Evolutionary conservation across 1,140 invertebrate species (phyloP), one percentile per base, ranked within the genome.

Genomic region (Solenopsis invicta): DNA sequence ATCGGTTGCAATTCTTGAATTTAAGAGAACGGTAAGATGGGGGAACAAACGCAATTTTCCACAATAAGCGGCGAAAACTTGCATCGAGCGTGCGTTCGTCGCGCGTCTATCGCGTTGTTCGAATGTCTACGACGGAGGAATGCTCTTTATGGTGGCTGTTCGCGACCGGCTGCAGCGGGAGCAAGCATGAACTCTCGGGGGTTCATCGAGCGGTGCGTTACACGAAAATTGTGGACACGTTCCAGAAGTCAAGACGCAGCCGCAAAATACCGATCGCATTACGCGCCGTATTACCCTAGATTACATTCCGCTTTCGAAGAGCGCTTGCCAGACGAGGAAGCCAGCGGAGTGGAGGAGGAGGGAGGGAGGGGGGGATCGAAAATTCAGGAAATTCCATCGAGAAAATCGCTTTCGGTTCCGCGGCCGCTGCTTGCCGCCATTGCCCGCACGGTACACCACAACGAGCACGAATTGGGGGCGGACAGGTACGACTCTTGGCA

Each of bases 301-400:
- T 84, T 84, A 84, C 69, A 84, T 84, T 84, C 80, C 80, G 67
- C 54, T 84, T 84, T 84, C 69, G 80, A 74, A 61, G 69, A 13
- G 67, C 41, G 24, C 24, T 45, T 41, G 77, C 77, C 34, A 52
- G 62, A 13, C 41, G 45, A 16, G 41, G 41, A 29, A n/a, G 12
- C 18, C 0, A 24, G 10, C 1, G 8, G 9, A 4, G 24, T 24
- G 5, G 12, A 8, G 59, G 21, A 24, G 5, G 10, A 12, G 59
- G 16, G 80, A 54, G 4, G n/a, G n/a, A n/a, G n/a, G n/a, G n/a
- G 16, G 62, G 62, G 21, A 50, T 59, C 54, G 80, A 84, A 74
- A 84, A 84, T 84, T 84, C 80, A 75, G 80, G 80, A 84, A 84
- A 84, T 84, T 84, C 69, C 80, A 88, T 64, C 29, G 85, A 74